phyloP scores from a whole-genome alignment of 2,888 invertebrate genomes.

The Caprella mutica region DNA sequence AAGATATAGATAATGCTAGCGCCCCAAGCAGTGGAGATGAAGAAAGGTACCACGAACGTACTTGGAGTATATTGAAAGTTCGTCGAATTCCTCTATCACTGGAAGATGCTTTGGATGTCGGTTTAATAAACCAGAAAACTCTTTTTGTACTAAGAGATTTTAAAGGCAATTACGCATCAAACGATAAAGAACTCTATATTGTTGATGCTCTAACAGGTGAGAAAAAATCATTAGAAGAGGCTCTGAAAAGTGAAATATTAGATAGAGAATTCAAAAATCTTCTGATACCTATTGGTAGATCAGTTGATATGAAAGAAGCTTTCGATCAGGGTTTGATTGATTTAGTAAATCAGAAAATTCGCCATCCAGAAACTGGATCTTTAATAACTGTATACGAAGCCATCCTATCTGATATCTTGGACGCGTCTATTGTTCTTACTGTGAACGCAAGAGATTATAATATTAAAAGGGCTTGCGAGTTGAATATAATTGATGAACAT shows the following conservation, averaged over 20 bases:
- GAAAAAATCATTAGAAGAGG: conserved; percentile 66
- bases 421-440: conserved; percentile 61
- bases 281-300: conserved; percentile 65
- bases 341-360: conserved; percentile 56
- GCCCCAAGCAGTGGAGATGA: too few species aligned
- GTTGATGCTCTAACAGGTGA: conserved; percentile 73
- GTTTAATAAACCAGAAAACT: conserved; percentile 49
- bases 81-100: conserved; percentile 55
- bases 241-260: conserved; percentile 66
- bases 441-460: conserved; percentile 52
- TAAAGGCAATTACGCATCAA: too few species aligned
- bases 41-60: too few species aligned
- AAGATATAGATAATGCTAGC: too few species aligned
- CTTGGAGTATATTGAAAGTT: conserved; percentile 58
- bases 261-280: conserved; percentile 61
- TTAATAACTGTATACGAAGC: conserved; percentile 68
- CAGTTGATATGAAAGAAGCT: conserved; percentile 69
- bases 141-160: neutral
- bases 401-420: conserved; percentile 74
- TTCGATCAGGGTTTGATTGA: conserved; percentile 75
- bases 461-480: too few species aligned
- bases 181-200: conserved; percentile 61
- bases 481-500: too few species aligned
- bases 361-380: conserved; percentile 77
- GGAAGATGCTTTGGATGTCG: conserved; percentile 64